A percentile compares a stretch with the other conserved stretches of the same genome.
phyloP scores from a whole-genome alignment of 1,140 invertebrate species.

The Drosophila lini region DNA sequence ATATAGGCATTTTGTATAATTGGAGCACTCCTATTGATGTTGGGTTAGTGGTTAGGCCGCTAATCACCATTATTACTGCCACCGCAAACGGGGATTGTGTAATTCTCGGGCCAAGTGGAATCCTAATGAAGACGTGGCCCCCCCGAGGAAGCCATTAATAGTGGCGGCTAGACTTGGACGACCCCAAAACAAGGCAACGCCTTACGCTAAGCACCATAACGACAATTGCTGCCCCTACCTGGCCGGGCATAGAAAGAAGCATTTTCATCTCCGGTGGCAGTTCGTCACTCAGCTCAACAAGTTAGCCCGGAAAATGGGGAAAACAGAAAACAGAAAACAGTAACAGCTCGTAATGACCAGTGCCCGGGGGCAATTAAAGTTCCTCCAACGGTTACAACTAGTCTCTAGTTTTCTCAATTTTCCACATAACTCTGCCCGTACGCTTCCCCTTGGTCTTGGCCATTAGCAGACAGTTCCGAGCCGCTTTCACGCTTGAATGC shows the following conservation, averaged over 20 bases:
- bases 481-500: conserved; percentile 57
- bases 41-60: conserved; percentile 8
- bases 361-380: conserved; percentile 68
- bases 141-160: conserved; percentile 56
- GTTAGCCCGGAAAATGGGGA: conserved; percentile 22
- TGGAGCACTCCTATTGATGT: conserved; percentile 8
- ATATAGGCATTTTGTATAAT: conserved; percentile 12
- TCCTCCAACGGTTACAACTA: conserved; percentile 20
- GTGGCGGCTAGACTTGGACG: conserved; percentile 25
- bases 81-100: conserved; percentile 6
- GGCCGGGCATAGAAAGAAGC: conserved; percentile 5
- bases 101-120: conserved; percentile 20
- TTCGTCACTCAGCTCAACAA: conserved; percentile 66
- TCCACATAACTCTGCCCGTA: conserved; percentile 43
- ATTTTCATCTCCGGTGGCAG: conserved; percentile 37
- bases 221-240: conserved; percentile 49
- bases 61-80: conserved; percentile 40
- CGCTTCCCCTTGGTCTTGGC: conserved; percentile 7
- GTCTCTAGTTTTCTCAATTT: conserved; percentile 56
- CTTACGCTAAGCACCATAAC: conserved; percentile 76
- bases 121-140: conserved; percentile 49
- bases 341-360: conserved; percentile 58
- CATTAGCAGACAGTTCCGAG: conserved; percentile 56
- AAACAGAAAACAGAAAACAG: conserved; percentile 5
- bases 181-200: conserved; percentile 60